Evolutionary conservation across 2,797 vertebrate genomes (phyloP), one percentile per base, ranked within the genome.

Genomic region (Notolabrus celidotus): DNA sequence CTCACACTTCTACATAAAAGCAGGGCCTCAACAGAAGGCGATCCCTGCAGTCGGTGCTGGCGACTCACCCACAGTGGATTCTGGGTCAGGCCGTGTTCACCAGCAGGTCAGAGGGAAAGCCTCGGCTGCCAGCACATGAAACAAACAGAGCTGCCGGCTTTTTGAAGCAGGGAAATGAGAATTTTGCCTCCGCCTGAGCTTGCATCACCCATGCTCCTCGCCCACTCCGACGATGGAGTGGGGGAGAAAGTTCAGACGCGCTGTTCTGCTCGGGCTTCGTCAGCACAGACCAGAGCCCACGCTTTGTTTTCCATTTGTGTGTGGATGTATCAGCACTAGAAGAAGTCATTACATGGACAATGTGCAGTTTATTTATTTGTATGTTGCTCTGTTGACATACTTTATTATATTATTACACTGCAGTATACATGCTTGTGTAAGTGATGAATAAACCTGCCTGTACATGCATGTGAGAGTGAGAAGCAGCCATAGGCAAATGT

Each of bases 161-260:
- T 88, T 80, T 71, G 82, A 86, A 74, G 74, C 78, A 39, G 71
- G 83, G 80, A 89, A 90, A 84, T 76, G 58, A 79, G 72, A 80
- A 61, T 67, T 43, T 78, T 83, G 77, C 77, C 71, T 79, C 65
- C 43, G 78, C 80, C 41, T 57, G 73, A 76, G 77, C 74, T 71
- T 78, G 59, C 63, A 50, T 88, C 85, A 77, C 74, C 74, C 58
- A 27, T 75, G 81, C 67, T 79, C 62, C 54, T 86, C 78, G 50
- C 83, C 77, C 86, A 87, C 88, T 86, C 74, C 42, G 74, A 57
- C 58, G 19, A 45, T 64, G 46, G 73, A 86, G 84, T 63, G 79
- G 74, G 57, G 71, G 65, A 47, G 79, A 74, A 79, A 79, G 83
- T 83, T 90, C 80, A 87, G 63, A 77, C 72, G 20, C 77, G 22